Conservation (phyloP, 2,888 invertebrate genomes). For the Drosophila robusta region DNA sequence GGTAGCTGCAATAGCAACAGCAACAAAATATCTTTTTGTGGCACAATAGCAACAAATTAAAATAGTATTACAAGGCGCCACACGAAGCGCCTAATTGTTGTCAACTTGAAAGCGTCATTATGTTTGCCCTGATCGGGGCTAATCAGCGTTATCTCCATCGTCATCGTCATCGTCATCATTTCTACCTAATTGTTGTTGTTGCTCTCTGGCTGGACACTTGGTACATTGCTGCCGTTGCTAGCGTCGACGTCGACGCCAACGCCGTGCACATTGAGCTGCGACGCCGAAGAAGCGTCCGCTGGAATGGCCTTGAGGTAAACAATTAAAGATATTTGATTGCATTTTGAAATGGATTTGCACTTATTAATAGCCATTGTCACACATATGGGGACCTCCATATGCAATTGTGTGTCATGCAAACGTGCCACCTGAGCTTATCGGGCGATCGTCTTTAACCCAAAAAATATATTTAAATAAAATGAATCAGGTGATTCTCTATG, state of each 20-base stretch:
- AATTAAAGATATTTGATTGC: conserved; percentile 40
- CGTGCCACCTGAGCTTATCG: conserved; percentile 9
- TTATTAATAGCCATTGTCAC: conserved; percentile 42
- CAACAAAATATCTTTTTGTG: conserved; percentile 7
- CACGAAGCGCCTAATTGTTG: conserved; percentile 44
- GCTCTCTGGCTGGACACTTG: conserved; percentile 53
- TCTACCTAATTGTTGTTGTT: conserved; percentile 67
- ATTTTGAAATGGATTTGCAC: conserved; percentile 22
- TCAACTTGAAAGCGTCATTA: conserved; percentile 56
- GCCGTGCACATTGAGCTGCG: conserved; percentile 81
- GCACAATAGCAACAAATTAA: conserved; percentile 46
- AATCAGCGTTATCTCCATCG: conserved; percentile 41
- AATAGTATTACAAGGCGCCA: conserved; percentile 45
- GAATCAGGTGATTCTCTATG: conserved; percentile 23
- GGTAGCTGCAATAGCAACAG: conserved; percentile 46
- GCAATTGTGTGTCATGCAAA: neutral
- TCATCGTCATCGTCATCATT: conserved; percentile 34
- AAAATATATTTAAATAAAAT: neutral
- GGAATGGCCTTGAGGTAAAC: conserved; percentile 83
- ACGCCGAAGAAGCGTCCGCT: conserved; percentile 80
- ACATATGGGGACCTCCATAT: neutral
- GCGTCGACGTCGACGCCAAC: conserved; percentile 13
- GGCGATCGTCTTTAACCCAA: conserved; percentile 11
- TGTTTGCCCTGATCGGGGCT: conserved; percentile 41
- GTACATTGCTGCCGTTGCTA: conserved; percentile 26